Evolutionary conservation across 37 sponge, comb jelly and placozoan genomes (phyloP).

Genomic region (Corticium candelabrum): DNA sequence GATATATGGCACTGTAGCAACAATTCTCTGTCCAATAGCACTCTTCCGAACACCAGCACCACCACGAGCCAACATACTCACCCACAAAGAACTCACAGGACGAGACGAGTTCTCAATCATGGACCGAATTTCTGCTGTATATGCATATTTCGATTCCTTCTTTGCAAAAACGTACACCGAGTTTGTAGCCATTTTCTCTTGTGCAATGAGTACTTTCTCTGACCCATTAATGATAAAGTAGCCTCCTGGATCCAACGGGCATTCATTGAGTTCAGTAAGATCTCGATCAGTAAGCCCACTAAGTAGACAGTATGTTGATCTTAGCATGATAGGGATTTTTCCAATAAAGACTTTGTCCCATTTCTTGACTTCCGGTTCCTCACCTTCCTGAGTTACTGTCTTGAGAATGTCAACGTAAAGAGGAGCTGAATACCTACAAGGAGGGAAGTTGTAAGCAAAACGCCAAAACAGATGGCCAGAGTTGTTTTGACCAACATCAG

Average conservation of each 20-base stretch:
- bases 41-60: slow-evolving; percentile 74
- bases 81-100: slow-evolving; percentile 95
- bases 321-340: slow-evolving; percentile 98
- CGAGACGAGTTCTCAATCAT: slow-evolving; percentile 99
- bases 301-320: slow-evolving; percentile 94
- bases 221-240: slow-evolving; percentile 99
- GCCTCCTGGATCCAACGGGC: slow-evolving; percentile 98
- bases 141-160: slow-evolving; percentile 98
- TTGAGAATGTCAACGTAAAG: slow-evolving; percentile 95
- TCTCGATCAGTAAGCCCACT: slow-evolving; percentile 88
- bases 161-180: slow-evolving; percentile 95
- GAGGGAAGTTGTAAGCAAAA: too few relatives aligned
- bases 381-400: slow-evolving; percentile 54
- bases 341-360: slow-evolving; percentile 91
- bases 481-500: too few relatives aligned
- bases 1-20: slow-evolving; percentile 96
- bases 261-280: slow-evolving; percentile 96
- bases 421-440: slow-evolving; percentile 75
- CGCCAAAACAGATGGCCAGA: too few relatives aligned
- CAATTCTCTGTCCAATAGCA: slow-evolving; percentile 88
- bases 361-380: slow-evolving; percentile 43
- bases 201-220: slow-evolving; percentile 97
- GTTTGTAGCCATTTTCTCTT: slow-evolving; percentile 99
- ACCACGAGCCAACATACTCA: slow-evolving; percentile 91
- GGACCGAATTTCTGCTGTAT: slow-evolving; percentile 95